Evolutionary conservation across 2,113 vertebrate species (phyloP).

Genomic region (Vulpes ferrilata): DNA sequence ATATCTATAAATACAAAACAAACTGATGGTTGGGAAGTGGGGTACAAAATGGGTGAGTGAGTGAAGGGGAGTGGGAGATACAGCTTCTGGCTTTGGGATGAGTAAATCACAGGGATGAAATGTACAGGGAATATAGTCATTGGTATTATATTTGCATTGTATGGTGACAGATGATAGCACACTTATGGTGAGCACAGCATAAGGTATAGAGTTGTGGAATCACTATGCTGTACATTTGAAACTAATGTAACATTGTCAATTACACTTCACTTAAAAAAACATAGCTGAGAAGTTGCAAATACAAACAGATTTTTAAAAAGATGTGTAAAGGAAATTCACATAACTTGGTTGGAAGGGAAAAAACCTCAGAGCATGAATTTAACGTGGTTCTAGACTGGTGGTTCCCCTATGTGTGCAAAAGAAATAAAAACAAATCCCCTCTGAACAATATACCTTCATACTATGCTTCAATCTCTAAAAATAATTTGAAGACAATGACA

Average conservation of each 20-base stretch:
- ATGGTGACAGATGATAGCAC: neutral
- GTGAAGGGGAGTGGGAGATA: neutral
- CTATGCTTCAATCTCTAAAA: neutral
- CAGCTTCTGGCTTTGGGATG: neutral
- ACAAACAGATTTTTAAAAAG: neutral
- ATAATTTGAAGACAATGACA: neutral
- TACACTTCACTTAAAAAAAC: neutral
- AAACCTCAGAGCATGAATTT: neutral
- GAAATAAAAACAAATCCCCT: neutral
- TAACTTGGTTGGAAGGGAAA: neutral
- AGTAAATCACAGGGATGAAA: neutral
- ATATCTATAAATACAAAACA: neutral
- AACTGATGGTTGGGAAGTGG: neutral
- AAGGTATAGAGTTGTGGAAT: neutral
- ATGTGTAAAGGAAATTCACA: slow-evolving; percentile 10
- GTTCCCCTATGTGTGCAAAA: neutral
- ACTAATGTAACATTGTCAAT: neutral
- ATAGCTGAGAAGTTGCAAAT: neutral
- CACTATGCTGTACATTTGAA: neutral
- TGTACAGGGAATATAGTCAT: neutral
- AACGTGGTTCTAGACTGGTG: slow-evolving; percentile 15
- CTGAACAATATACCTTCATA: neutral
- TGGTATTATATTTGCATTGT: neutral
- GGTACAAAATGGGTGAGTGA: neutral
- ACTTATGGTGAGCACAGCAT: neutral